Conservation (phyloP, 2,888 invertebrate species). For the Noctua fimbriata region DNA sequence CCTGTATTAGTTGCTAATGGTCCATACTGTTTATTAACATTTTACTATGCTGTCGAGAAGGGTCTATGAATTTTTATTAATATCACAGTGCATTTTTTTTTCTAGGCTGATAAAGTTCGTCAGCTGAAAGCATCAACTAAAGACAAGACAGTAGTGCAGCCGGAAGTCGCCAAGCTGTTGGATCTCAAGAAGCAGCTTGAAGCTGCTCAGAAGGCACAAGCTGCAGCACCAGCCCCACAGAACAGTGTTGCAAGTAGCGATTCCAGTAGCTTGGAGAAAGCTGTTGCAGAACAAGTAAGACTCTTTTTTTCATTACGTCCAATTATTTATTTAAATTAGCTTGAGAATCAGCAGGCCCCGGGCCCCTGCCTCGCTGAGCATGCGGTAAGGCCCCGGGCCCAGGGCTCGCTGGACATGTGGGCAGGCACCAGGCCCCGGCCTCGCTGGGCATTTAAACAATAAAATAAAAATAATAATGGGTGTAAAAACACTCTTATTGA, state of each 20-base stretch:
- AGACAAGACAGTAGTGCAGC: slow-evolving; percentile 42
- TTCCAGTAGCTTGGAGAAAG: slow-evolving; percentile 55
- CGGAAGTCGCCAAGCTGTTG: slow-evolving; percentile 39
- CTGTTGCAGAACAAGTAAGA: slow-evolving; percentile 54
- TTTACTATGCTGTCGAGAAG: no score
- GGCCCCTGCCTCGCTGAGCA: no score
- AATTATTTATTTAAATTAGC: no score
- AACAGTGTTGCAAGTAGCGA: slow-evolving; percentile 1
- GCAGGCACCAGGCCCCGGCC: no score
- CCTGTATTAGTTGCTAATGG: no score
- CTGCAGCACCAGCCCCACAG: slow-evolving; percentile 5
- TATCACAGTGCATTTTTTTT: background rate
- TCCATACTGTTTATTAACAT: no score
- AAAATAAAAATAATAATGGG: no score
- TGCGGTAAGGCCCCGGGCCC: no score
- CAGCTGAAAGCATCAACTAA: slow-evolving; percentile 34
- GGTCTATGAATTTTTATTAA: background rate
- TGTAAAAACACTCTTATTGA: no score
- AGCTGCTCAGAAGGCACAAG: slow-evolving; percentile 23
- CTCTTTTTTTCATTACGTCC: background rate
- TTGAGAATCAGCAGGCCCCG: no score
- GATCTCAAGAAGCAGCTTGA: slow-evolving; percentile 49
- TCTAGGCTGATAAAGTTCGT: slow-evolving; percentile 40
- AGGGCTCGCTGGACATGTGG: no score
- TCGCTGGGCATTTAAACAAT: no score